These are phyloP conservation scores for Musca vetustissima DNA, from an alignment of 1,140 invertebrate species.

Conservation along the genomic window DNA sequence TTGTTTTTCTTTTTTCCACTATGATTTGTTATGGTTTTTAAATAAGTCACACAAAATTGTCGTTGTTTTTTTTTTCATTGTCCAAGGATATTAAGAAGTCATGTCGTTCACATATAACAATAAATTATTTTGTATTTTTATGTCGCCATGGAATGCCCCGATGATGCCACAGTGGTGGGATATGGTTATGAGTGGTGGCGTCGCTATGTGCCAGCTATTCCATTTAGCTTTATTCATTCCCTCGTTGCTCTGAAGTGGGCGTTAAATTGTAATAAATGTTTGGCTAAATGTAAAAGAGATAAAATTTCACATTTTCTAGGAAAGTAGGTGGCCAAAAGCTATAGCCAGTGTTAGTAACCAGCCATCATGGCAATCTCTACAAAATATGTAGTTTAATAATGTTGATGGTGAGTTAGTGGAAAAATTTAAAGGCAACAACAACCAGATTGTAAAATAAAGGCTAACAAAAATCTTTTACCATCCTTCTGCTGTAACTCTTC, in stretches of 20 bases:
- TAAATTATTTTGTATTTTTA: conserved; percentile 16
- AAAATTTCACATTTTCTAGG: conserved; percentile 17
- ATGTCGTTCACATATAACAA: conserved; percentile 13
- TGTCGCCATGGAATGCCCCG: conserved; percentile 5
- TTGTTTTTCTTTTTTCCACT: no score
- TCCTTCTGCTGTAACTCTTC: no score
- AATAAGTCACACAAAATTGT: no score
- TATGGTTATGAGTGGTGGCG: not conserved
- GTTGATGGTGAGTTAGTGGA: no score
- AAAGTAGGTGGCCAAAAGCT: conserved; percentile 21
- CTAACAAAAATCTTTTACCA: no score
- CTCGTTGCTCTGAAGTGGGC: conserved; percentile 3
- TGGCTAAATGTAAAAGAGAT: conserved; percentile 7
- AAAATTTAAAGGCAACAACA: no score
- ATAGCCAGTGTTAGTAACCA: not conserved
- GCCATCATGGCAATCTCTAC: no score
- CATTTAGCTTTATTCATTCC: not conserved
- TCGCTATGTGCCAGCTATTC: not conserved
- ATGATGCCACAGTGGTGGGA: not conserved
- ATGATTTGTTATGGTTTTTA: no score
- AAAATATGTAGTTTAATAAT: no score
- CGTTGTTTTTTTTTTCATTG: no score
- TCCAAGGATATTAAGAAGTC: conserved; percentile 14
- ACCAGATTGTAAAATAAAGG: no score
- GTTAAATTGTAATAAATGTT: conserved; percentile 25